These are phyloP conservation scores for Holcopasites calliopsidis DNA, from an alignment of 1,140 invertebrate genomes.

Conservation along the genomic window DNA sequence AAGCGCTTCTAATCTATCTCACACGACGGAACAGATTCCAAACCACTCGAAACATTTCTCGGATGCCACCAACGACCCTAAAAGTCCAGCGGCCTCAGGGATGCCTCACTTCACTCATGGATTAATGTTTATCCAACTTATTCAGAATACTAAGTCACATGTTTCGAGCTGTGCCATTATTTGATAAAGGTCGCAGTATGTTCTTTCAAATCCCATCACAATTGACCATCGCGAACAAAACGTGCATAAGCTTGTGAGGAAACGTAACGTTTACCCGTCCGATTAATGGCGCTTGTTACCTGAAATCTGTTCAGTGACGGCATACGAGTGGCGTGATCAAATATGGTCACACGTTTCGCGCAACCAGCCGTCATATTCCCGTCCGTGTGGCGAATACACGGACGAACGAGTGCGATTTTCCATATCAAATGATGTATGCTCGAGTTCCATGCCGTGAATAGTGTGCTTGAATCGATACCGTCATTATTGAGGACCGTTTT, in stretches of 20 bases:
- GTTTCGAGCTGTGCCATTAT: too few species aligned
- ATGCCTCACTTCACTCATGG: too few species aligned
- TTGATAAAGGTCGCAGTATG: too few species aligned
- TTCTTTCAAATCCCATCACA: too few species aligned
- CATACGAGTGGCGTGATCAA: not conserved
- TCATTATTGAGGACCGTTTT: conserved; percentile 58
- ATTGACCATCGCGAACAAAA: too few species aligned
- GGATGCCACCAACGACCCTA: too few species aligned
- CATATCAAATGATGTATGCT: not conserved
- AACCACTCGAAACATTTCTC: too few species aligned
- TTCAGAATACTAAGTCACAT: too few species aligned
- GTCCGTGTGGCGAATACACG: not conserved
- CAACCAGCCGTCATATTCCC: not conserved
- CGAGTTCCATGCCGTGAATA: conserved; percentile 36
- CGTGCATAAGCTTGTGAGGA: not conserved
- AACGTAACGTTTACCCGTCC: not conserved
- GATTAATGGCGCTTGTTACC: not conserved
- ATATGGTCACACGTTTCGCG: not conserved
- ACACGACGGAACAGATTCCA: too few species aligned
- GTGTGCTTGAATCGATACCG: conserved; percentile 53
- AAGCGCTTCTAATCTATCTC: too few species aligned
- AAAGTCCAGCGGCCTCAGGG: too few species aligned
- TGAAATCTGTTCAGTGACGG: not conserved
- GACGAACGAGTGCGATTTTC: not conserved
- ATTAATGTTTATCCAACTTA: too few species aligned